A percentile compares a stretch with the other conserved stretches of the same genome.
Evolutionary conservation across 2,797 vertebrate species (phyloP).

Genomic region (Sebastes vulpes): DNA sequence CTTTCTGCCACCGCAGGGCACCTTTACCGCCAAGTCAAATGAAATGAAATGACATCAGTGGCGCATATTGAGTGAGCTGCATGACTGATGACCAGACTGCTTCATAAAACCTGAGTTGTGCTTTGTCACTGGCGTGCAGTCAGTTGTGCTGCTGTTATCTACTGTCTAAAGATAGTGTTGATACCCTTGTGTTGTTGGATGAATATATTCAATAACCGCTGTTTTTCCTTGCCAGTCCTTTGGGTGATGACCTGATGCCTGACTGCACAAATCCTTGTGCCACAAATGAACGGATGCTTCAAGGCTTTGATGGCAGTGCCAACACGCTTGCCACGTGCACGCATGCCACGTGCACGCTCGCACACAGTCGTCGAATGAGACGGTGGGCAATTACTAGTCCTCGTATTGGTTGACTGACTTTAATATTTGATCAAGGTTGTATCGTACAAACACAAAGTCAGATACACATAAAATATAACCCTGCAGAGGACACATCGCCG

Average conservation of each 20-base stretch:
- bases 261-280: slow-evolving; percentile 60
- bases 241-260: slow-evolving; percentile 56
- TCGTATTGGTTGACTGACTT: slow-evolving; percentile 64
- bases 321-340: background rate
- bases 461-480: slow-evolving; percentile 52
- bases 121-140: slow-evolving; percentile 15
- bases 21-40: background rate
- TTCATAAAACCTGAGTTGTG: slow-evolving; percentile 12
- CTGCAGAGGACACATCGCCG: slow-evolving; percentile 22
- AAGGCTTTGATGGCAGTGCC: slow-evolving; percentile 56
- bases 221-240: slow-evolving; percentile 44
- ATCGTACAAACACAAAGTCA: slow-evolving; percentile 51
- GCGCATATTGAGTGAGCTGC: background rate
- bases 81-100: background rate
- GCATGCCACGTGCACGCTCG: background rate
- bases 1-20: background rate
- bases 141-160: slow-evolving; percentile 18
- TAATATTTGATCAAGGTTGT: slow-evolving; percentile 74
- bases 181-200: slow-evolving; percentile 45
- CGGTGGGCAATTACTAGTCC: slow-evolving; percentile 57
- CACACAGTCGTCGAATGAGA: slow-evolving; percentile 33
- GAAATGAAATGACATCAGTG: background rate
- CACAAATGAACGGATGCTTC: slow-evolving; percentile 54
- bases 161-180: slow-evolving; percentile 32
- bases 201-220: slow-evolving; percentile 58